Evolutionary conservation across 2,797 vertebrate species (phyloP).

Genomic region (Kryptopterus vitreolus): DNA sequence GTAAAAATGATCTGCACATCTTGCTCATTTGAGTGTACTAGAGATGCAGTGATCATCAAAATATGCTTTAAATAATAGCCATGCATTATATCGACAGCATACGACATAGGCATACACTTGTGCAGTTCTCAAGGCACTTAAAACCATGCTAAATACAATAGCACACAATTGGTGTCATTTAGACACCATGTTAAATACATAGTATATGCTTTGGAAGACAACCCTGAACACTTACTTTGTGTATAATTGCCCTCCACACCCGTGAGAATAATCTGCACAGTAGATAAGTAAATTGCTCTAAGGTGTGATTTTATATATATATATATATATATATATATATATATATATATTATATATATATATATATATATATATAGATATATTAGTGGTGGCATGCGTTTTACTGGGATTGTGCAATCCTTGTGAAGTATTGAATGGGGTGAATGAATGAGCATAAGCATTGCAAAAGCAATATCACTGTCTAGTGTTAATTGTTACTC

Average conservation of each 20-base stretch:
- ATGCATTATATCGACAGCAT: not conserved
- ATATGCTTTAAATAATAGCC: not conserved
- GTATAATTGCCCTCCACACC: not conserved
- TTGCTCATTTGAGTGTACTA: not conserved
- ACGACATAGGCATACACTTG: not conserved
- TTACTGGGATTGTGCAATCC: not conserved
- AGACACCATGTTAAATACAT: not conserved
- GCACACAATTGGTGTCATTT: not conserved
- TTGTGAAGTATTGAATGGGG: not conserved
- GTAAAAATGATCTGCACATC: not conserved
- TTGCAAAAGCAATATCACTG: not conserved
- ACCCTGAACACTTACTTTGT: not conserved
- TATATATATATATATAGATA: too few relatives aligned
- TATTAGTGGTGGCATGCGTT: not conserved
- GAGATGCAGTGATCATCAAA: not conserved
- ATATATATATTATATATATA: too few relatives aligned
- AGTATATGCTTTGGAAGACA: not conserved
- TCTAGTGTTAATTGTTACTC: not conserved
- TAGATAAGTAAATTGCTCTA: not conserved
- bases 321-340: too few relatives aligned
- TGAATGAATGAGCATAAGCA: not conserved
- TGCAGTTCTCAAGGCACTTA: not conserved
- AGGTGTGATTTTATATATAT: too few relatives aligned
- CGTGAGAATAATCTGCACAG: not conserved
- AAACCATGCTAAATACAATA: not conserved